Evolutionary conservation across 2,797 vertebrate genomes (phyloP).

Genomic region (Bradypodion ventrale): DNA sequence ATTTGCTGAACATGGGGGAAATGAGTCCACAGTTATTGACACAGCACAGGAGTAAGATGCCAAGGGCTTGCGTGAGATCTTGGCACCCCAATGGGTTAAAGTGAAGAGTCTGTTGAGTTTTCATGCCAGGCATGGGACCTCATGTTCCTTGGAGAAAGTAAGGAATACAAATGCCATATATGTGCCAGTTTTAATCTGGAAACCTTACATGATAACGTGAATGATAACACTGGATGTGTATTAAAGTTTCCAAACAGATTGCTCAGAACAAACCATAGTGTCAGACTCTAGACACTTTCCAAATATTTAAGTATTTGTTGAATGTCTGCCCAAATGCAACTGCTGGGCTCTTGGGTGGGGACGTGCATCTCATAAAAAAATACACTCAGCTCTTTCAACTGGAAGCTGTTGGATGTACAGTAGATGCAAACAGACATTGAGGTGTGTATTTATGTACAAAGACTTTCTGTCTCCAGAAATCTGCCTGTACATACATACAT

Average conservation of each 20-base stretch:
- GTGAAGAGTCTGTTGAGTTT: neutral
- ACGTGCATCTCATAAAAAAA: no score
- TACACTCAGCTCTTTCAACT: no score
- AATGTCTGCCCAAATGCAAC: no score
- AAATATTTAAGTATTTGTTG: no score
- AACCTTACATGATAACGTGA: neutral
- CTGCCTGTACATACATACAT: no score
- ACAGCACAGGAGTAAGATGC: neutral
- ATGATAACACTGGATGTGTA: neutral
- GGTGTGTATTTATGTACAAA: no score
- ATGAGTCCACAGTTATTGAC: neutral
- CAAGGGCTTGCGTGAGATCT: neutral
- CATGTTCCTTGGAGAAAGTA: neutral
- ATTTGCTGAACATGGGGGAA: neutral
- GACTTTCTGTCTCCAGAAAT: no score
- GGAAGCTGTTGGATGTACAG: no score
- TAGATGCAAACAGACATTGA: no score
- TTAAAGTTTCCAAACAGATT: neutral
- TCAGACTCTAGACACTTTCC: no score
- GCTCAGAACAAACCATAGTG: no score
- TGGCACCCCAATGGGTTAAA: neutral
- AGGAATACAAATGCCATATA: neutral
- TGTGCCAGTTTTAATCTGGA: neutral
- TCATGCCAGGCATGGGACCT: neutral
- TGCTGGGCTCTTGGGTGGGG: no score